Percentiles rank a stretch among this genome's conserved stretches.
These are phyloP conservation scores for Pseudochromis fuscus DNA, from an alignment of 2,797 vertebrate species.

Conservation along the genomic window DNA sequence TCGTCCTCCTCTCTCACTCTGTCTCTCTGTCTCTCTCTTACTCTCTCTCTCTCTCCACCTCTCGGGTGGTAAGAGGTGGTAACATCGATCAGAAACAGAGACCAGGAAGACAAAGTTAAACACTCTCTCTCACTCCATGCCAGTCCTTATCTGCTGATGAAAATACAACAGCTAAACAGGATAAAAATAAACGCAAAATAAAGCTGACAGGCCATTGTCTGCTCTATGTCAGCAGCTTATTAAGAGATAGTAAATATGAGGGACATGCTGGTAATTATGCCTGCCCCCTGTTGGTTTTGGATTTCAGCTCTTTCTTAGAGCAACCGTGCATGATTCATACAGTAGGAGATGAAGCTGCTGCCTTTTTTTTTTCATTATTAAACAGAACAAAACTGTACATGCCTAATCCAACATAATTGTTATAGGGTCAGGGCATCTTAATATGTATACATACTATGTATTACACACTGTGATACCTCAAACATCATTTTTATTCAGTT, in stretches of 20 bases:
- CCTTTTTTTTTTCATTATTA: constrained; percentile 9
- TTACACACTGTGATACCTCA: neutral
- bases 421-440: neutral
- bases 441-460: too few relatives aligned
- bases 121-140: constrained; percentile 61
- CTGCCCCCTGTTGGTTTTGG: constrained; percentile 78
- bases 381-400: constrained; percentile 3
- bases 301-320: constrained; percentile 67
- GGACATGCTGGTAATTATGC: constrained; percentile 80
- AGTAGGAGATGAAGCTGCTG: constrained; percentile 50
- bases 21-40: constrained; percentile 46
- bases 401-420: constrained; percentile 12
- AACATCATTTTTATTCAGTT: neutral
- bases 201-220: constrained; percentile 85
- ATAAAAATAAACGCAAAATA: constrained; percentile 62
- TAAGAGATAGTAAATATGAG: constrained; percentile 87
- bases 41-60: constrained; percentile 56
- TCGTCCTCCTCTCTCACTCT: constrained; percentile 83
- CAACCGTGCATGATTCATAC: constrained; percentile 69
- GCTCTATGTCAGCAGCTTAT: constrained; percentile 83
- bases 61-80: constrained; percentile 68
- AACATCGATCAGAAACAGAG: constrained; percentile 81
- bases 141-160: constrained; percentile 66
- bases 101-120: constrained; percentile 76
- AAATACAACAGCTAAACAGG: constrained; percentile 60